Evolutionary conservation across 2,113 vertebrate genomes (phyloP).

Genomic region (Pelusios castaneus): DNA sequence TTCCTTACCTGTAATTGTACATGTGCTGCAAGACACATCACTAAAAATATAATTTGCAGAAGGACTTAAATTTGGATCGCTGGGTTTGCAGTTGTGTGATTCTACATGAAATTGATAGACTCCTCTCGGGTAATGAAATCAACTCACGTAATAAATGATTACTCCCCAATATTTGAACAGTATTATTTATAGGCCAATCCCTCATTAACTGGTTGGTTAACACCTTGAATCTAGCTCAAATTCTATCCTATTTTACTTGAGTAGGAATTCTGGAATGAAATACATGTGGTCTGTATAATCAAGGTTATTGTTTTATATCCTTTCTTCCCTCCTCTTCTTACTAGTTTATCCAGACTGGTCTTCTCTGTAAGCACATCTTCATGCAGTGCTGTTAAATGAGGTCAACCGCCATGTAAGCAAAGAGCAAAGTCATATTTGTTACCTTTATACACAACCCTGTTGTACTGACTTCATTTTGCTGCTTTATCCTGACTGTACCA

Average conservation of each 20-base stretch:
- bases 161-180: neutral
- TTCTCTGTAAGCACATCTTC: neutral
- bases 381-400: rapidly evolving
- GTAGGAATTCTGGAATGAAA: neutral
- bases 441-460: too few relatives aligned
- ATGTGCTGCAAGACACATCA: neutral
- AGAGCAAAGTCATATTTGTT: neutral
- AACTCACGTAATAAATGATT: neutral
- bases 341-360: neutral
- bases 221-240: neutral
- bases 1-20: neutral
- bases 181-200: slow-evolving; percentile 21
- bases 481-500: neutral
- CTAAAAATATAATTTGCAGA: slow-evolving; percentile 56
- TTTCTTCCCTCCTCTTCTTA: neutral
- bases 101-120: neutral
- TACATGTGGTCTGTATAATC: rapidly evolving
- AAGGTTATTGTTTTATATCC: neutral
- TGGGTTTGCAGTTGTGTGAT: neutral
- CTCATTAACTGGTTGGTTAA: neutral
- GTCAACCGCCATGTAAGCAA: neutral
- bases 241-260: neutral
- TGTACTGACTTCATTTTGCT: neutral
- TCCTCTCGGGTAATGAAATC: neutral
- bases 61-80: slow-evolving; percentile 37